These are phyloP conservation scores for mouse (Mus musculus) DNA, from an alignment of 2,113 vertebrate genomes.

Conservation along the genomic window DNA sequence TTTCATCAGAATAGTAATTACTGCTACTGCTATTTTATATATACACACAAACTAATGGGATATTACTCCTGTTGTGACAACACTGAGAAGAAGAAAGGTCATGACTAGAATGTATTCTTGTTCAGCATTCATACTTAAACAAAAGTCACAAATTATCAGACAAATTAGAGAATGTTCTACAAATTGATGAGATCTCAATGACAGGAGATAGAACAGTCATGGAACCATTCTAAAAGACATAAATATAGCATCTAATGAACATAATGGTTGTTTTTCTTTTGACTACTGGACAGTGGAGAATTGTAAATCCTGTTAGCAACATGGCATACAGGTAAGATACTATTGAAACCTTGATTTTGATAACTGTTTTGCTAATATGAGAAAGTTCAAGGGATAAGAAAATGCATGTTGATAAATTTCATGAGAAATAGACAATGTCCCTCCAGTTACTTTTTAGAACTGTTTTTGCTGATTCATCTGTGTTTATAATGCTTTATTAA, in stretches of 20 bases:
- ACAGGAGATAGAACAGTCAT: not conserved
- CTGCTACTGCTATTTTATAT: not conserved
- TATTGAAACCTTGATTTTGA: not conserved
- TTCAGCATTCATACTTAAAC: not conserved
- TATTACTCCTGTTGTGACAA: not conserved
- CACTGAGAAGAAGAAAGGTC: not conserved
- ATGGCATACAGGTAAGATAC: not conserved
- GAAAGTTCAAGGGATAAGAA: not conserved
- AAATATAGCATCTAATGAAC: not conserved
- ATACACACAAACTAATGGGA: not conserved
- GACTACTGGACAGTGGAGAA: not conserved
- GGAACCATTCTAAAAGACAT: not conserved
- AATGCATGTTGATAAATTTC: constrained; percentile 31
- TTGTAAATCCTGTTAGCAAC: constrained; percentile 6
- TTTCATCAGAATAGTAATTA: not conserved
- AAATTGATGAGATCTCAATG: not conserved
- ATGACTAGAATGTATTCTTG: not conserved
- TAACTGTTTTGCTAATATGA: not conserved
- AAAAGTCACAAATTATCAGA: not conserved
- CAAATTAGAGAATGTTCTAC: not conserved
- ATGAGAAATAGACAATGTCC: not conserved
- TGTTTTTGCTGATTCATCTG: not conserved
- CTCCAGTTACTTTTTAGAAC: not conserved
- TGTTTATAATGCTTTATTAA: constrained; percentile 20
- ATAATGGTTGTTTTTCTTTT: not conserved